Conservation (phyloP, 2,888 invertebrate species). For the Aphrophora alni region DNA sequence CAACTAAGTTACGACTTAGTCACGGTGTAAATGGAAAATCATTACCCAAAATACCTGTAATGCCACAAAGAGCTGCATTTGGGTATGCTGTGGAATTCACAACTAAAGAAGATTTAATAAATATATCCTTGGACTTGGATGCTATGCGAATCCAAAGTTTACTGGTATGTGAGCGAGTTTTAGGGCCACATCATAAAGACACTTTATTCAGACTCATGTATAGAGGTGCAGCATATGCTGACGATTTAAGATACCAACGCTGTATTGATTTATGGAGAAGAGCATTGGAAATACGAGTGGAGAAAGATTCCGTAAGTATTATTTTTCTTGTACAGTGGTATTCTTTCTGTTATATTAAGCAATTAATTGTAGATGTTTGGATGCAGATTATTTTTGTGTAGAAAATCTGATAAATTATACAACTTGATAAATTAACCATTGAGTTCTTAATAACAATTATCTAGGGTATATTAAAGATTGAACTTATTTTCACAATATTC, state of each 20-base stretch:
- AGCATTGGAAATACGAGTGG: conserved; percentile 79
- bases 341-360: background rate
- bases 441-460: no score
- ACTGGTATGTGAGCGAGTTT: conserved; percentile 84
- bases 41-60: conserved; percentile 62
- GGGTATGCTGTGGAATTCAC: conserved; percentile 76
- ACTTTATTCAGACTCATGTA: conserved; percentile 80
- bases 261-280: conserved; percentile 89
- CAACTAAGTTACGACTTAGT: conserved; percentile 68
- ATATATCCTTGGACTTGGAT: conserved; percentile 80
- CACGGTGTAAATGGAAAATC: conserved; percentile 51
- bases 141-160: conserved; percentile 86
- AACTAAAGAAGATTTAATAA: conserved; percentile 70
- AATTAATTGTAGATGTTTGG: background rate
- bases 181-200: conserved; percentile 87
- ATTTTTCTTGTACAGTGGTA: background rate
- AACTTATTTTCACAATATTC: no score
- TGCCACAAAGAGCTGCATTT: conserved; percentile 68
- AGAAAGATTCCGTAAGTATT: conserved; percentile 76
- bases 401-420: no score
- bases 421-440: no score
- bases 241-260: conserved; percentile 69
- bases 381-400: no score
- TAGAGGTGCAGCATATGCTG: conserved; percentile 65
- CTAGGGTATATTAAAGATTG: no score